Conservation (phyloP, 2,113 vertebrate genomes). For the Cariama cristata region DNA sequence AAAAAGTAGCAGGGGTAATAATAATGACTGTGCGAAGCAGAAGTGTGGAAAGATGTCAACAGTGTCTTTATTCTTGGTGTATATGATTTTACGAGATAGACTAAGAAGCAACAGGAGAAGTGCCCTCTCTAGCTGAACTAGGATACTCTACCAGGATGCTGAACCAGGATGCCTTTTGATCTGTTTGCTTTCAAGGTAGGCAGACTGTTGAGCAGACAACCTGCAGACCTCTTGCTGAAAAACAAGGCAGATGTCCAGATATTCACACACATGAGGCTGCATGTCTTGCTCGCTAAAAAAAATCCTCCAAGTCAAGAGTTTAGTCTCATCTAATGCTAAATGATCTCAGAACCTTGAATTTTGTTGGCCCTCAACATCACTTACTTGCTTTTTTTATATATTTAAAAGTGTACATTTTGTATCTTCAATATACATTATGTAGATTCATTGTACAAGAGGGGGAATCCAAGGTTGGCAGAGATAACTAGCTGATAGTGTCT, state of each 20-base stretch:
- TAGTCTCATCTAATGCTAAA: neutral
- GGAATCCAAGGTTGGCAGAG: neutral
- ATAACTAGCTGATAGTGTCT: neutral
- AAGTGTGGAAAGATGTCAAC: neutral
- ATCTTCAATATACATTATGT: neutral
- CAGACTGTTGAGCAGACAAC: neutral
- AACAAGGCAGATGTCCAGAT: neutral
- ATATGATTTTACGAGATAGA: neutral
- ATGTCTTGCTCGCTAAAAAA: neutral
- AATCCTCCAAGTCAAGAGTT: neutral
- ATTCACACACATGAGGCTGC: neutral
- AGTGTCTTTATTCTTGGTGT: neutral
- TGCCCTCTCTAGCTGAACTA: neutral
- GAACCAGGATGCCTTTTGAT: neutral
- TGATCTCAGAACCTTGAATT: neutral
- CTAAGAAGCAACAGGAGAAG: neutral
- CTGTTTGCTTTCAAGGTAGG: neutral
- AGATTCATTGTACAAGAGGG: neutral
- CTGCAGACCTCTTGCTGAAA: neutral
- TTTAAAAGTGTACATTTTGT: neutral
- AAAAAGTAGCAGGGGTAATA: neutral
- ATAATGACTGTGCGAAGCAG: rapidly evolving
- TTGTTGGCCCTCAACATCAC: neutral
- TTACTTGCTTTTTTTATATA: neutral
- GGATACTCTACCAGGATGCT: neutral